These are phyloP conservation scores for Gambelia wislizenii DNA, from an alignment of 2,797 vertebrate species.

Conservation along the genomic window DNA sequence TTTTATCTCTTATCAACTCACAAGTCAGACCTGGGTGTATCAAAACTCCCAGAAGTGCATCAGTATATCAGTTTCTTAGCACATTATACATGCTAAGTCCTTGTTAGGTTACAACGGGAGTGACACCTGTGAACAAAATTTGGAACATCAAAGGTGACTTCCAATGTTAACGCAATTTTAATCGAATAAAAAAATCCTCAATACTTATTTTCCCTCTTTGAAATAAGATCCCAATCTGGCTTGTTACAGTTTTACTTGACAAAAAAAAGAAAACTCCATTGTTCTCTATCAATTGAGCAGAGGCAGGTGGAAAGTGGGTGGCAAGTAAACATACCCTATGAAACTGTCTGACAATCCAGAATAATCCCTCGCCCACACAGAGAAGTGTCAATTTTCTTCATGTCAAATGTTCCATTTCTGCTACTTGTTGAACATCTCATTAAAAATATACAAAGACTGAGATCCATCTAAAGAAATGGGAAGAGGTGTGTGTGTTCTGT, in stretches of 20 bases:
- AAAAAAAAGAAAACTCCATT: constrained; percentile 20
- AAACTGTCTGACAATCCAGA: constrained; percentile 25
- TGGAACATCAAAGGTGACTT: neutral
- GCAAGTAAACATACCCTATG: constrained; percentile 30
- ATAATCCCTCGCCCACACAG: constrained; percentile 32
- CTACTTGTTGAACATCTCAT: constrained; percentile 20
- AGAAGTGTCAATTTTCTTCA: constrained; percentile 12
- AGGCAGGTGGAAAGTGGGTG: constrained; percentile 33
- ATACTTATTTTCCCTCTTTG: constrained; percentile 43
- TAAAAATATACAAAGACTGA: constrained; percentile 10
- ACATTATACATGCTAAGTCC: neutral
- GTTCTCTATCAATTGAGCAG: constrained; percentile 39
- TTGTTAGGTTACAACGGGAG: neutral
- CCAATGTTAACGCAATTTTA: constrained; percentile 35
- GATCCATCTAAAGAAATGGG: constrained; percentile 31
- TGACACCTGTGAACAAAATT: neutral
- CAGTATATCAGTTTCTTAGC: neutral
- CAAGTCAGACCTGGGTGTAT: neutral
- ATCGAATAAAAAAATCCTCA: constrained; percentile 4
- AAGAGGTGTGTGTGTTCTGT: neutral
- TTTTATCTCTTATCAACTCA: neutral
- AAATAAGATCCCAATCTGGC: constrained; percentile 44
- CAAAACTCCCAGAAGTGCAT: neutral
- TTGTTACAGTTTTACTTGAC: constrained; percentile 44
- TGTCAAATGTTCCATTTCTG: neutral